phyloP scores from a whole-genome alignment of 1,140 invertebrate species.

The Camponotus pennsylvanicus region DNA sequence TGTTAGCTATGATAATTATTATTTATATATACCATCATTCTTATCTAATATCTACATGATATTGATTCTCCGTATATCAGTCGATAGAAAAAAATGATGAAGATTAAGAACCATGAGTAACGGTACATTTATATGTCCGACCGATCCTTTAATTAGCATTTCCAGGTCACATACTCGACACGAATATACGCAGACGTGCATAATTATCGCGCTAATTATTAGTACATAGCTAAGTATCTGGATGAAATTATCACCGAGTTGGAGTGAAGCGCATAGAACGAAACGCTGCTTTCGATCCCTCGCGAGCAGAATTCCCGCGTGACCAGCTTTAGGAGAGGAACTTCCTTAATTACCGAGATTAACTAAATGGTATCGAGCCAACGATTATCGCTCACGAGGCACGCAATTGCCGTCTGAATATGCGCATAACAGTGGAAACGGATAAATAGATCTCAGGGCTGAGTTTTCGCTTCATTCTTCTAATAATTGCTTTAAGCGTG shows the following conservation, averaged over 20 bases:
- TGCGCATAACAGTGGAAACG: conserved; percentile 28
- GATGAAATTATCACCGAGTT: conserved; percentile 82
- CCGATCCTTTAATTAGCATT: conserved; percentile 82
- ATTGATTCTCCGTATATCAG: conserved; percentile 9
- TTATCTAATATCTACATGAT: conserved; percentile 20
- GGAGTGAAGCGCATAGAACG: conserved; percentile 46
- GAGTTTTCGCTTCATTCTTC: neutral
- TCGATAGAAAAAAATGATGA: neutral
- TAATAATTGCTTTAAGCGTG: neutral
- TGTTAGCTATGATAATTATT: conserved; percentile 40
- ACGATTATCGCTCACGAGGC: conserved; percentile 81
- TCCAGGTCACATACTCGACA: conserved; percentile 79
- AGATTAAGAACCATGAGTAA: conserved; percentile 41
- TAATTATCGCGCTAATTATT: conserved; percentile 86
- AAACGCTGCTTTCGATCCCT: conserved; percentile 64
- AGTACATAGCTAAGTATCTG: conserved; percentile 82
- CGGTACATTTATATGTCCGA: conserved; percentile 42
- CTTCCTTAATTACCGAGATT: conserved; percentile 86
- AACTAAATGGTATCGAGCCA: conserved; percentile 83
- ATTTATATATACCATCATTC: neutral
- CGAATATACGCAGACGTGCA: conserved; percentile 76
- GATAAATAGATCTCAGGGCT: conserved; percentile 17
- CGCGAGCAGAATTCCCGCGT: conserved; percentile 79
- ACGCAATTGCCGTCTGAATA: conserved; percentile 66
- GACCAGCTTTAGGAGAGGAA: conserved; percentile 80